A percentile compares a stretch with the other conserved stretches of the same genome.
Conservation (phyloP, 1,140 invertebrate species). For the Conus betulinus region DNA sequence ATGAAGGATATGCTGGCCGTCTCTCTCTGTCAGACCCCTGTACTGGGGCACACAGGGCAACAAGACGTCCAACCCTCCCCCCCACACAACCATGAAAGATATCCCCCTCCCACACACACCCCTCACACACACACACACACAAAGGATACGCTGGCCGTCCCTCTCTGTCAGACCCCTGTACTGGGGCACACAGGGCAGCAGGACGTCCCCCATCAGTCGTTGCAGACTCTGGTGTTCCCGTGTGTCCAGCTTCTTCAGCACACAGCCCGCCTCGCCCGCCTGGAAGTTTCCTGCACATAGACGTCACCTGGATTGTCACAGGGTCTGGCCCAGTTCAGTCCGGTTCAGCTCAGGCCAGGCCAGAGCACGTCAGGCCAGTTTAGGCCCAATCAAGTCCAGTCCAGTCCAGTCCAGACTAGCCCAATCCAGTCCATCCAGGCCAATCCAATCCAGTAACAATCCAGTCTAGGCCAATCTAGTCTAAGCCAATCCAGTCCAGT, state of each 20-base stretch:
- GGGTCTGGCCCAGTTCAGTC: no score
- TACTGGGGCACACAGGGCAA: conserved; percentile 93
- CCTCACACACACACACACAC: no score
- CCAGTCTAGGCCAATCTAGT: no score
- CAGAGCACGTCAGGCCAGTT: no score
- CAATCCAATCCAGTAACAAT: no score
- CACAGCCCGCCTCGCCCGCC: conserved; percentile 92
- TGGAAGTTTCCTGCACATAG: conserved; percentile 87
- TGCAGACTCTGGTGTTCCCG: conserved; percentile 91
- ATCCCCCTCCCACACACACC: no score
- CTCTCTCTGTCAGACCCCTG: conserved; percentile 86
- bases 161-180: conserved; percentile 89
- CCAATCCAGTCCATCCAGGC: no score
- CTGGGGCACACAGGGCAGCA: conserved; percentile 92
- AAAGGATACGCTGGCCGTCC: conserved; percentile 86
- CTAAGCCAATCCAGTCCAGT: no score
- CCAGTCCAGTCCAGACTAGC: no score
- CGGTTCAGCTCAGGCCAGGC: no score
- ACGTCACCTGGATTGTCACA: no score
- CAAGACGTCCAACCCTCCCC: conserved; percentile 82
- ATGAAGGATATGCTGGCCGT: conserved; percentile 88
- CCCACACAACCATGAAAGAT: background rate
- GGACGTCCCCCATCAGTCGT: conserved; percentile 89
- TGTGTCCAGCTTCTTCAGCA: conserved; percentile 92
- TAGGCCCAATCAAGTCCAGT: no score